Evolutionary conservation across 2,113 vertebrate genomes (phyloP).

Genomic region (Xerus inauris): DNA sequence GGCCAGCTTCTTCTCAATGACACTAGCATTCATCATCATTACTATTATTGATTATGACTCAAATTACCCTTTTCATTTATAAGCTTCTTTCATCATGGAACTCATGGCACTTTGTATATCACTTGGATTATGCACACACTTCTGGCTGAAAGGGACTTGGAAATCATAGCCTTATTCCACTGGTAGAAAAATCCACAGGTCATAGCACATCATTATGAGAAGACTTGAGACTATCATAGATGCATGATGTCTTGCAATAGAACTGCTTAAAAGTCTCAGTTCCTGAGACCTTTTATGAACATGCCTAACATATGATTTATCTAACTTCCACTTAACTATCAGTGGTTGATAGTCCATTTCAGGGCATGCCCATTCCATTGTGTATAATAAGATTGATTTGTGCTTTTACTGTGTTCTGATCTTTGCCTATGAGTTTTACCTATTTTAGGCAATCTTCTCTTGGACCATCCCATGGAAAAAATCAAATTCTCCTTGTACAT

Average conservation of each 20-base stretch:
- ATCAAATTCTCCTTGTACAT: neutral
- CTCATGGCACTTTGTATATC: neutral
- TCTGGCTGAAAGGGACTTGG: neutral
- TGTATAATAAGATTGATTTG: neutral
- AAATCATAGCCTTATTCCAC: neutral
- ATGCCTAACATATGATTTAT: neutral
- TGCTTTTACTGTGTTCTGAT: neutral
- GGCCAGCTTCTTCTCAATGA: constrained; percentile 55
- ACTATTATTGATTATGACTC: constrained; percentile 44
- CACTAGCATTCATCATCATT: constrained; percentile 56
- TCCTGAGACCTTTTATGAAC: neutral
- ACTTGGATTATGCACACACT: neutral
- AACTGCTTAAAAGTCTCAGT: neutral
- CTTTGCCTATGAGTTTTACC: neutral
- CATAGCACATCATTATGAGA: neutral
- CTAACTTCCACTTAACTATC: neutral
- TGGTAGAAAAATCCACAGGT: neutral
- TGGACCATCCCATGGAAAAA: neutral
- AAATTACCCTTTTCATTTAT: constrained; percentile 39
- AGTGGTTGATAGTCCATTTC: neutral
- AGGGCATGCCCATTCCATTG: neutral
- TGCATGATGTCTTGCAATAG: neutral
- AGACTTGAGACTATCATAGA: neutral
- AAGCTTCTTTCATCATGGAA: constrained; percentile 7
- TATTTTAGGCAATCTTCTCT: neutral